Evolutionary conservation across 1,140 invertebrate genomes (phyloP).

Genomic region (Drosophila rhopaloa): DNA sequence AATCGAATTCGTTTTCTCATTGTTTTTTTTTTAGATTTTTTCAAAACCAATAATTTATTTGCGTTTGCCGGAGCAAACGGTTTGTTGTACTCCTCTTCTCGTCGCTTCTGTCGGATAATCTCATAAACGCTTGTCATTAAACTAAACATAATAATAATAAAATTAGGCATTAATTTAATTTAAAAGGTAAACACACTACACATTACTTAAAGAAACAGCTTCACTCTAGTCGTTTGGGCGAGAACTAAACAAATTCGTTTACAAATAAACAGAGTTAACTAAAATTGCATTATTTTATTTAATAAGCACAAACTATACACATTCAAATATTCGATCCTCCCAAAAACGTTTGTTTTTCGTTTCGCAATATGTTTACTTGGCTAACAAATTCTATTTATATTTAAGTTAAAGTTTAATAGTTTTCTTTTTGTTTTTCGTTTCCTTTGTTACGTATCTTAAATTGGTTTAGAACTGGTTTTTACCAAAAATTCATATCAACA

Average conservation of each 20-base stretch:
- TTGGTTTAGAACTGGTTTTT: slow-evolving; percentile 72
- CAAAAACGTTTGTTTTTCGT: slow-evolving; percentile 27
- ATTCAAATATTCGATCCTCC: slow-evolving; percentile 60
- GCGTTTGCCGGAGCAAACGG: slow-evolving; percentile 57
- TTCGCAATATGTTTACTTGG: slow-evolving; percentile 71
- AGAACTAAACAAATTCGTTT: slow-evolving; percentile 75
- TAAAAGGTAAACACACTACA: slow-evolving; percentile 74
- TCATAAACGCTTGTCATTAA: slow-evolving; percentile 80
- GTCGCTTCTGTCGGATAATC: slow-evolving; percentile 63
- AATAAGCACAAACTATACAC: slow-evolving; percentile 78
- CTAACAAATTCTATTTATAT: slow-evolving; percentile 82
- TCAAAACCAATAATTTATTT: slow-evolving; percentile 82
- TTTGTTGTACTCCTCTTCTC: slow-evolving; percentile 40
- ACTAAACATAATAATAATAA: slow-evolving; percentile 78
- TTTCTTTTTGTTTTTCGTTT: slow-evolving; percentile 48
- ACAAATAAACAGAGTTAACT: slow-evolving; percentile 82
- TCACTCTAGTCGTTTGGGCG: slow-evolving; percentile 64
- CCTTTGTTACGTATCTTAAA: slow-evolving; percentile 57
- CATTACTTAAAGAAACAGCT: slow-evolving; percentile 83
- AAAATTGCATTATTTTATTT: slow-evolving; percentile 77
- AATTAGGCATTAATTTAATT: slow-evolving; percentile 79
- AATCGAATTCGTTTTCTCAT: slow-evolving; percentile 60
- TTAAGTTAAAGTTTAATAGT: slow-evolving; percentile 78
- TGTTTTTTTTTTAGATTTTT: slow-evolving; percentile 65
- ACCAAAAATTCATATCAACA: slow-evolving; percentile 80